Percentiles rank a stretch among this genome's conserved stretches.
Evolutionary conservation across 2,888 invertebrate species (phyloP).

Genomic region (Tanypteryx hageni): DNA sequence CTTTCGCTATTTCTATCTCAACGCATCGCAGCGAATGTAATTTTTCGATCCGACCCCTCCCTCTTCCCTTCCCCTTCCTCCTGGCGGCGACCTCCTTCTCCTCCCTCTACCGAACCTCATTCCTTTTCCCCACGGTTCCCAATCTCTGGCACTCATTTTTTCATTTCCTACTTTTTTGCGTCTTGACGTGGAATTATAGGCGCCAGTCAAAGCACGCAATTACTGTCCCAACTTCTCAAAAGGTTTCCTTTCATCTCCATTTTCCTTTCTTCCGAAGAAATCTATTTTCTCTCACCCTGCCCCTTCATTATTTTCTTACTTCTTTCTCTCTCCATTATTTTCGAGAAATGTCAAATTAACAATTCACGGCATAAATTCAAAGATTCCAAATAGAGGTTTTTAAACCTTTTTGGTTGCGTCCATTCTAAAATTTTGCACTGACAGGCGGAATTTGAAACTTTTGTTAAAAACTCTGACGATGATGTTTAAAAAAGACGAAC

Average conservation of each 20-base stretch:
- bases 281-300: conserved; percentile 49
- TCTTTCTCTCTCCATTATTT: conserved; percentile 59
- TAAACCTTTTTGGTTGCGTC: neutral
- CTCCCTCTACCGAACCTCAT: neutral
- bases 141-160: conserved; percentile 51
- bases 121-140: conserved; percentile 19
- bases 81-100: neutral
- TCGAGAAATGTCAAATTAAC: conserved; percentile 55
- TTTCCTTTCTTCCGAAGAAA: conserved; percentile 52
- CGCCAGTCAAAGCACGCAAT: conserved; percentile 64
- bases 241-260: conserved; percentile 61
- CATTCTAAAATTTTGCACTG: neutral
- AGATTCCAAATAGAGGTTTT: neutral
- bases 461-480: too few species aligned
- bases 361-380: conserved; percentile 26
- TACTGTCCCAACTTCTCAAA: conserved; percentile 63
- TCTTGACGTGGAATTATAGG: conserved; percentile 60
- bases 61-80: neutral
- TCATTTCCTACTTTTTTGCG: conserved; percentile 46
- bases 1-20: neutral
- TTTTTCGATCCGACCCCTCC: neutral
- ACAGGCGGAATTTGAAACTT: too few species aligned
- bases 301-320: conserved; percentile 50
- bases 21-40: neutral
- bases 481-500: too few species aligned